phyloP scores from a whole-genome alignment of 2,888 invertebrate species.

The Platerodrilus igneus region DNA sequence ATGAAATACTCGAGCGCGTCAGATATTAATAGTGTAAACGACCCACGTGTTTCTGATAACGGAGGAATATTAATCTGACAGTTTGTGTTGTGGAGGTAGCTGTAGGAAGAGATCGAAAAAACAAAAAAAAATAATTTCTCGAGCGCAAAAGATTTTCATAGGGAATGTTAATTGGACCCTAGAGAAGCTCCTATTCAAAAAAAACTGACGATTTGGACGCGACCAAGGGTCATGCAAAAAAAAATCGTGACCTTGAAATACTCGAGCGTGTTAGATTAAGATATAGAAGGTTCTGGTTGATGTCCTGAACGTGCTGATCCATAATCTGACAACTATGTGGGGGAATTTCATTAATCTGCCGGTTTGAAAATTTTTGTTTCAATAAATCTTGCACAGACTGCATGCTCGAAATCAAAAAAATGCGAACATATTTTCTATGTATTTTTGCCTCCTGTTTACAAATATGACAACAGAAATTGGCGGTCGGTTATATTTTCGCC shows the following conservation, averaged over 20 bases:
- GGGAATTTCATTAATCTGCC: constrained; percentile 19
- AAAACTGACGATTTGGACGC: constrained; percentile 23
- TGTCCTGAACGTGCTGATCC: constrained; percentile 14
- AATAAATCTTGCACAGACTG: neutral
- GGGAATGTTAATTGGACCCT: constrained; percentile 21
- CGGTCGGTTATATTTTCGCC: too few relatives aligned
- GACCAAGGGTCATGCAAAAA: constrained; percentile 24
- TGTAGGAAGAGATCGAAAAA: constrained; percentile 15
- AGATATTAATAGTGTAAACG: constrained; percentile 19
- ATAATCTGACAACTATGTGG: constrained; percentile 19
- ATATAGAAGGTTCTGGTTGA: constrained; percentile 17
- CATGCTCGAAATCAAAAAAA: too few relatives aligned
- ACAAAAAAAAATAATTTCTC: constrained; percentile 25
- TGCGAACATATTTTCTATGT: too few relatives aligned
- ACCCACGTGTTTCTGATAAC: constrained; percentile 21
- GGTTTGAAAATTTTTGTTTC: constrained; percentile 3
- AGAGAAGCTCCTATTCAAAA: constrained; percentile 19
- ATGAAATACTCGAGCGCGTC: constrained; percentile 18
- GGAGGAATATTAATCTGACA: constrained; percentile 23
- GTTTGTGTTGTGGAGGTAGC: constrained; percentile 22
- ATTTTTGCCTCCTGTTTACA: too few relatives aligned
- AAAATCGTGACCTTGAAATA: constrained; percentile 20
- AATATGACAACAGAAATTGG: too few relatives aligned
- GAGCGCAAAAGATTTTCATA: constrained; percentile 22
- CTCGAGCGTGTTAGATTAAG: constrained; percentile 28